Evolutionary conservation across 2,888 invertebrate genomes (phyloP).

Genomic region (Drosophila kuntzei): DNA sequence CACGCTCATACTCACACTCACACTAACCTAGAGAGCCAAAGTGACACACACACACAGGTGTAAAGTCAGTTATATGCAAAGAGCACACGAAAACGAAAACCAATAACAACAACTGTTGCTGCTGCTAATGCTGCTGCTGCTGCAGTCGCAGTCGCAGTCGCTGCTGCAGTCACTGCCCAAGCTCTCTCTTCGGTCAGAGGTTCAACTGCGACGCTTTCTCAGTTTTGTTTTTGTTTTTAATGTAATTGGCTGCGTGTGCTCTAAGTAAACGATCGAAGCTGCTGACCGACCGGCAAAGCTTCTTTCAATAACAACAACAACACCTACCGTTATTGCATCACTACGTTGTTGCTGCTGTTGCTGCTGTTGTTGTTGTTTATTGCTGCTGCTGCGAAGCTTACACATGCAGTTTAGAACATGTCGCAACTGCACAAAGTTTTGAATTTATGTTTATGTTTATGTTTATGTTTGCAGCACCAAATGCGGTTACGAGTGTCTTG

Average conservation of each 20-base stretch:
- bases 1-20: constrained; percentile 23
- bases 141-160: constrained; percentile 17
- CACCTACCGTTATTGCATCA: constrained; percentile 48
- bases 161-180: constrained; percentile 21
- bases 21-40: constrained; percentile 7
- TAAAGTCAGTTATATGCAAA: constrained; percentile 39
- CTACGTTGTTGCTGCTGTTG: constrained; percentile 13
- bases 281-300: constrained; percentile 31
- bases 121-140: constrained; percentile 11
- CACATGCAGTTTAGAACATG: constrained; percentile 47
- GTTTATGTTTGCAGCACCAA: not conserved
- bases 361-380: constrained; percentile 19
- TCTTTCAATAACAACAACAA: constrained; percentile 31
- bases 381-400: constrained; percentile 19
- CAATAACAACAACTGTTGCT: constrained; percentile 5
- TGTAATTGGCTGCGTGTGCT: constrained; percentile 47
- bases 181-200: constrained; percentile 65
- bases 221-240: constrained; percentile 35
- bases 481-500: constrained; percentile 4
- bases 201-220: constrained; percentile 52
- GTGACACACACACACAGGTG: constrained; percentile 12
- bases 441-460: constrained; percentile 46
- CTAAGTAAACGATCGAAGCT: constrained; percentile 50
- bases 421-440: constrained; percentile 42
- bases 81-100: constrained; percentile 26